Evolutionary conservation across 2,888 invertebrate genomes (phyloP).

Genomic region (Lasioglossum villosulum): DNA sequence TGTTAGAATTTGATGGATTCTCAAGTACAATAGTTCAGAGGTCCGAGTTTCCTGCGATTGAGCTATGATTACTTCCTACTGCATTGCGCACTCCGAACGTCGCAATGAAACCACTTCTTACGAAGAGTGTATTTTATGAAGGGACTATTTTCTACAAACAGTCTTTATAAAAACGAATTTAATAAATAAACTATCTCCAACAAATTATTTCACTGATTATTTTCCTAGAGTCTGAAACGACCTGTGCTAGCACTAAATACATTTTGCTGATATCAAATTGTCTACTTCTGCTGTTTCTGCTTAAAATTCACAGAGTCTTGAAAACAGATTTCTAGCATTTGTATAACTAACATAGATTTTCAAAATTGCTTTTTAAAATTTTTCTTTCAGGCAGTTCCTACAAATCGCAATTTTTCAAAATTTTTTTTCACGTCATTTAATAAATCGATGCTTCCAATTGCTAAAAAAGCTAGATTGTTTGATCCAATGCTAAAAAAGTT

Average conservation of each 20-base stretch:
- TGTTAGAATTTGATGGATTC: not conserved
- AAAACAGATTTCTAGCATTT: too few species aligned
- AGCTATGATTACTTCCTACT: not conserved
- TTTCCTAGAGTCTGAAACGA: not conserved
- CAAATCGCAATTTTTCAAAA: too few species aligned
- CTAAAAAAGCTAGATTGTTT: not conserved
- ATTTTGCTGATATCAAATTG: too few species aligned
- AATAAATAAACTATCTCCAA: not conserved
- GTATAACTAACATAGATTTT: too few species aligned
- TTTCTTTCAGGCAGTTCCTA: too few species aligned
- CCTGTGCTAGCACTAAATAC: too few species aligned
- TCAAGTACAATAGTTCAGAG: not conserved
- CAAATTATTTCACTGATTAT: not conserved
- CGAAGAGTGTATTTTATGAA: not conserved
- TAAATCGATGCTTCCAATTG: too few species aligned
- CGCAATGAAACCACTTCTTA: not conserved
- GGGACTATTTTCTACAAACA: not conserved
- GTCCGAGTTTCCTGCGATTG: not conserved
- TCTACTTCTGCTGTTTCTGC: too few species aligned
- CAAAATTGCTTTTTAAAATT: too few species aligned
- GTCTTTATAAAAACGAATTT: not conserved
- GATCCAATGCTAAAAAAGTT: not conserved
- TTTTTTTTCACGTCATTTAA: too few species aligned
- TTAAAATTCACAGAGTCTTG: too few species aligned
- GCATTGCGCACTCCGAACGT: not conserved